phyloP scores from a whole-genome alignment of 1,140 invertebrate genomes.

The Drosophila suzukii region DNA sequence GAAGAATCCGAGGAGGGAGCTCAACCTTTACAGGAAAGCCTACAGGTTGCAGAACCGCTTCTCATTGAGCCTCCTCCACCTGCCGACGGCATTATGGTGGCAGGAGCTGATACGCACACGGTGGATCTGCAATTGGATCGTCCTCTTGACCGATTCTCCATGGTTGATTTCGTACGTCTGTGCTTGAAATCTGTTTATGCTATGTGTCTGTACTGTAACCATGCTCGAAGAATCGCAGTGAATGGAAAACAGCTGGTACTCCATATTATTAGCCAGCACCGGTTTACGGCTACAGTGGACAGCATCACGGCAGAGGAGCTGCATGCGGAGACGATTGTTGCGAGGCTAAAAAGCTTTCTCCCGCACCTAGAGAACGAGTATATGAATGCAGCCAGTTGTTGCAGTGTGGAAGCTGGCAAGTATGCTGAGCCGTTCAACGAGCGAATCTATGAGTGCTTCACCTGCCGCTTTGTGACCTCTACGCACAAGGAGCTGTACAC shows the following conservation, averaged over 20 bases:
- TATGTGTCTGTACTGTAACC: slow-evolving; percentile 92
- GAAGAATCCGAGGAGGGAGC: neutral
- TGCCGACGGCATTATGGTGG: slow-evolving; percentile 84
- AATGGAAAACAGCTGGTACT: slow-evolving; percentile 91
- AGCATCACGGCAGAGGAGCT: slow-evolving; percentile 90
- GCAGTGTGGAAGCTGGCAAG: slow-evolving; percentile 85
- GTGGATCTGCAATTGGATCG: slow-evolving; percentile 90
- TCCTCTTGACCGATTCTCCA: slow-evolving; percentile 89
- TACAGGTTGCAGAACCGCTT: neutral
- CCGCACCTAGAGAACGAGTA: slow-evolving; percentile 87
- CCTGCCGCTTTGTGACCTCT: slow-evolving; percentile 90
- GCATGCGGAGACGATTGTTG: slow-evolving; percentile 89
- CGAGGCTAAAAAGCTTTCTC: slow-evolving; percentile 88
- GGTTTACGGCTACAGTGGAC: slow-evolving; percentile 89
- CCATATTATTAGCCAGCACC: slow-evolving; percentile 91
- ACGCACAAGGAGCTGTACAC: slow-evolving; percentile 93
- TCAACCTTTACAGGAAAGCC: neutral
- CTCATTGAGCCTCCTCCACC: slow-evolving; percentile 11
- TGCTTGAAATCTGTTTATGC: slow-evolving; percentile 89
- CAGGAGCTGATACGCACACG: slow-evolving; percentile 87
- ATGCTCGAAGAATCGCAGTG: slow-evolving; percentile 92
- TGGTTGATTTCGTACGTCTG: slow-evolving; percentile 89
- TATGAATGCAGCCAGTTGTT: slow-evolving; percentile 90
- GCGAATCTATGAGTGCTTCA: slow-evolving; percentile 92
- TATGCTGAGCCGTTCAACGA: slow-evolving; percentile 71